A percentile compares a stretch with the other conserved stretches of the same genome.
Conservation (phyloP, 2,797 vertebrate genomes). For the Sebastes kiyomatsui region DNA sequence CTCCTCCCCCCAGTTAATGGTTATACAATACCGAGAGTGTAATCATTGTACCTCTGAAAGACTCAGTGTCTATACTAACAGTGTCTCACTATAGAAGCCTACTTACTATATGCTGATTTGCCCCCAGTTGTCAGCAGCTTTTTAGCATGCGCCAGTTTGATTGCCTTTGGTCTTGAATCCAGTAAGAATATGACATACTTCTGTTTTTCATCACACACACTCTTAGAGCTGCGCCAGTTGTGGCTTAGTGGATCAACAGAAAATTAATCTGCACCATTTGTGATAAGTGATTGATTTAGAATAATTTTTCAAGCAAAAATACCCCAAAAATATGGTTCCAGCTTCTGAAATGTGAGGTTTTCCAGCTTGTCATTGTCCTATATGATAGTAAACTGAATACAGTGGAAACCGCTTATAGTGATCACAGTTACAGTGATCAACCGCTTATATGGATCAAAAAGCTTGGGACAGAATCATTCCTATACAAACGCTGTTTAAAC, state of each 20-base stretch:
- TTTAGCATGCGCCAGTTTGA: neutral
- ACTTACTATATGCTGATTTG: neutral
- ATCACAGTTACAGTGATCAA: too few species aligned
- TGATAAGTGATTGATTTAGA: neutral
- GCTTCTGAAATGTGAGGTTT: neutral
- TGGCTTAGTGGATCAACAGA: neutral
- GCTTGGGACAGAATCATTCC: too few species aligned
- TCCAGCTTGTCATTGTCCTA: neutral
- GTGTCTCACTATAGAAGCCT: neutral
- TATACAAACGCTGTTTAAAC: too few species aligned
- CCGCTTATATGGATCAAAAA: too few species aligned
- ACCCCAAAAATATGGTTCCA: neutral
- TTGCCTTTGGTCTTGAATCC: neutral
- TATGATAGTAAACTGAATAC: neutral
- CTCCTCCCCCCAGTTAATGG: neutral
- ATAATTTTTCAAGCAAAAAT: neutral
- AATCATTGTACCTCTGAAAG: conserved; percentile 22
- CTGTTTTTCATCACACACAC: neutral
- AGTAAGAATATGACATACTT: neutral
- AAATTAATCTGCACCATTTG: neutral
- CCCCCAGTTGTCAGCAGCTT: neutral
- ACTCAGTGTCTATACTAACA: neutral
- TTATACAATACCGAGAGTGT: conserved; percentile 25
- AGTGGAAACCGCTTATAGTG: too few species aligned
- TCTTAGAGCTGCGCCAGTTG: neutral